phyloP scores from a whole-genome alignment of 2,113 vertebrate species.

The Indicator indicator region DNA sequence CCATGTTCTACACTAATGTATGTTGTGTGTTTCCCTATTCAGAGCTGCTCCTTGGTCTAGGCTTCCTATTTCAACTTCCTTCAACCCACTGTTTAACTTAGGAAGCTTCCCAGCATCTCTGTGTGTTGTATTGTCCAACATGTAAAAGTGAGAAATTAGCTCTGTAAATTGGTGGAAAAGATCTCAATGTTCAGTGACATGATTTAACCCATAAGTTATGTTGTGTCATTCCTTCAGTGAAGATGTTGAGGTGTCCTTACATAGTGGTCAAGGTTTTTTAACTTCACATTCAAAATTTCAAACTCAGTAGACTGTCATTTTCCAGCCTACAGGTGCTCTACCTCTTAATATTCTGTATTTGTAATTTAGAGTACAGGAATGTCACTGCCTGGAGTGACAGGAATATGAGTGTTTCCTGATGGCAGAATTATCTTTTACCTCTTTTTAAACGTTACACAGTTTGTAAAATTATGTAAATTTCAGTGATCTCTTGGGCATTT shows the following conservation, averaged over 20 bases:
- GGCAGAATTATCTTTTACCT: not conserved
- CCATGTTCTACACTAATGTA: not conserved
- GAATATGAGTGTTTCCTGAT: not conserved
- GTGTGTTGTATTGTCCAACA: not conserved
- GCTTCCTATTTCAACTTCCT: not conserved
- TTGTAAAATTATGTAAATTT: not conserved
- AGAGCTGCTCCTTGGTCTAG: not conserved
- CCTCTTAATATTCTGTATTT: not conserved
- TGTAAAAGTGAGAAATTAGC: not conserved
- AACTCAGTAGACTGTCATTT: not conserved
- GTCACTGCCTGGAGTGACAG: not conserved
- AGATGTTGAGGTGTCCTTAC: not conserved
- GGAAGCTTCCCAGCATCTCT: not conserved
- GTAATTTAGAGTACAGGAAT: not conserved
- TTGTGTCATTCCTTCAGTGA: not conserved
- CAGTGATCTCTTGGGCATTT: not conserved
- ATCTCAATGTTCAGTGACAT: not conserved
- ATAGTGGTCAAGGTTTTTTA: not conserved
- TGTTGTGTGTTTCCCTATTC: not conserved
- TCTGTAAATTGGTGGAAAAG: not conserved
- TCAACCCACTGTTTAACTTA: not conserved
- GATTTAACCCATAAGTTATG: rapidly evolving
- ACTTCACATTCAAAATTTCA: not conserved
- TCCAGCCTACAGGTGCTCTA: not conserved
- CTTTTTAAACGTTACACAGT: rapidly evolving